A percentile compares a stretch with the other conserved stretches of the same genome.
phyloP scores from a whole-genome alignment of 2,888 invertebrate species.

The Melolontha melolontha region DNA sequence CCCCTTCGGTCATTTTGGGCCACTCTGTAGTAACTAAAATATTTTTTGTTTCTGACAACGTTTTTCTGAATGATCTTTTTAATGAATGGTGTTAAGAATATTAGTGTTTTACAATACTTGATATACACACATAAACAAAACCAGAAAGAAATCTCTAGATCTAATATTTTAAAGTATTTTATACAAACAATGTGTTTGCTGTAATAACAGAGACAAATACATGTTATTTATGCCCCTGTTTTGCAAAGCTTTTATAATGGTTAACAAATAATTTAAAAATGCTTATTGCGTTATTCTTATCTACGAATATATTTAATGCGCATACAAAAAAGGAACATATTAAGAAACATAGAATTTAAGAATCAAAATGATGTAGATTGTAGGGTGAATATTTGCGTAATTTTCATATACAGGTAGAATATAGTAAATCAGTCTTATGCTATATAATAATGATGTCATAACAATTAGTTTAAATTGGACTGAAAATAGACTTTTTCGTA shows the following conservation, averaged over 20 bases:
- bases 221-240: constrained; percentile 8
- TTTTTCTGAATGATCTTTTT: not conserved
- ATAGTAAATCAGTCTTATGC: too few species aligned
- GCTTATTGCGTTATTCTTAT: not conserved
- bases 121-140: not conserved
- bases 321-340: too few species aligned
- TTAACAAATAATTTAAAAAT: constrained; percentile 14
- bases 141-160: not conserved
- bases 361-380: too few species aligned
- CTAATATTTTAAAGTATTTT: constrained; percentile 1
- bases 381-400: too few species aligned
- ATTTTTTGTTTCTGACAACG: not conserved
- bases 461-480: too few species aligned
- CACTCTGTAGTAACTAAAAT: not conserved
- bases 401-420: too few species aligned
- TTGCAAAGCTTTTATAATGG: constrained; percentile 1
- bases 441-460: too few species aligned
- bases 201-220: constrained; percentile 5
- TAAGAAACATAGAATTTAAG: too few species aligned
- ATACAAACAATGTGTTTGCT: not conserved
- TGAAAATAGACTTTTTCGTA: too few species aligned
- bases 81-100: not conserved
- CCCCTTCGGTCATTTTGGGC: too few species aligned
- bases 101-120: too few species aligned
- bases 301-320: too few species aligned